These are phyloP conservation scores for Amblyjoppa proteus DNA, from an alignment of 2,888 invertebrate species.

Conservation along the genomic window DNA sequence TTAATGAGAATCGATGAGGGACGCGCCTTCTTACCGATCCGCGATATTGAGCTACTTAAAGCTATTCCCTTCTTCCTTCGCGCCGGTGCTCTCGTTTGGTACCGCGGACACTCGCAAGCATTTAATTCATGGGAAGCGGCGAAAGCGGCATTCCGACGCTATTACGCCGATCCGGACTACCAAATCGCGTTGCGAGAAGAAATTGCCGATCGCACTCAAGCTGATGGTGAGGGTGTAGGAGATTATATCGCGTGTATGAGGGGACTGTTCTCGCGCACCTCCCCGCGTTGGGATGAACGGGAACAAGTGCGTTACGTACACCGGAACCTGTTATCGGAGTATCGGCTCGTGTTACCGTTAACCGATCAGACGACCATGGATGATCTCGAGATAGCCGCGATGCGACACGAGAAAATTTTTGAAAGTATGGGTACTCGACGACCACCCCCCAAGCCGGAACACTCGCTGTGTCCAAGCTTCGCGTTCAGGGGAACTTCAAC, in stretches of 20 bases:
- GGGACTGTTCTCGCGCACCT: neutral
- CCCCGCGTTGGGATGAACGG: slow-evolving; percentile 23
- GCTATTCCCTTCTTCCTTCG: neutral
- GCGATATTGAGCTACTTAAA: neutral
- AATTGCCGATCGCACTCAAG: slow-evolving; percentile 35
- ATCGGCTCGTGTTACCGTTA: neutral
- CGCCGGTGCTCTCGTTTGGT: neutral
- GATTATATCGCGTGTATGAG: slow-evolving; percentile 22
- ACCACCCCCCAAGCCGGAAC: neutral
- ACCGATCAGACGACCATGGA: slow-evolving; percentile 29
- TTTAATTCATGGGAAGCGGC: neutral
- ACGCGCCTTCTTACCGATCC: neutral
- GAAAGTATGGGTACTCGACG: neutral
- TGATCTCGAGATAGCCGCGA: neutral
- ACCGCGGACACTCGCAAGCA: neutral
- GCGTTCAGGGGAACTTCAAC: neutral
- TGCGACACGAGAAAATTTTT: slow-evolving; percentile 1
- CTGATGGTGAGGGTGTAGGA: slow-evolving; percentile 7
- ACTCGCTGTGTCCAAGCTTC: slow-evolving; percentile 17
- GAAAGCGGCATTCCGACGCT: neutral
- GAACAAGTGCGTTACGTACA: slow-evolving; percentile 28
- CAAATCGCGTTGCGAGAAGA: slow-evolving; percentile 32
- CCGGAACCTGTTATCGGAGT: slow-evolving; percentile 12
- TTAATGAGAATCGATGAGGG: neutral
- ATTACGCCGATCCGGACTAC: slow-evolving; percentile 37